phyloP scores from a whole-genome alignment of 2,113 vertebrate species.

The Toxotes chatareus region DNA sequence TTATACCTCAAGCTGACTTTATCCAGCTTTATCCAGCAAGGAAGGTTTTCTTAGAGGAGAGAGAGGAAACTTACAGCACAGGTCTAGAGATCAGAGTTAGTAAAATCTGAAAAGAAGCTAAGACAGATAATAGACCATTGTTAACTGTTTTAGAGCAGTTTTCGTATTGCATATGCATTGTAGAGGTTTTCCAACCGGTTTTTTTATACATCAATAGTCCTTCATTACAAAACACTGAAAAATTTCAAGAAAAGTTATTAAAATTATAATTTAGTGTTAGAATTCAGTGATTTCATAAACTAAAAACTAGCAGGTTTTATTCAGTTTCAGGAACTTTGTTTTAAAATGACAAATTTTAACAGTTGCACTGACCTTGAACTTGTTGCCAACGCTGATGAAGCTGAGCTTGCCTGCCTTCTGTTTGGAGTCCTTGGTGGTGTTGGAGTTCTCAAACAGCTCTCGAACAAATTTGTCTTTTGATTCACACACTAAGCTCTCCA shows the following conservation, averaged over 20 bases:
- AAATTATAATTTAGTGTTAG: neutral
- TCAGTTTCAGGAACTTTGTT: neutral
- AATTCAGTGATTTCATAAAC: neutral
- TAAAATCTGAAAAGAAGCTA: constrained; percentile 31
- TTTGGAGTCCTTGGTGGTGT: constrained; percentile 92
- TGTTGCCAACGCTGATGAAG: constrained; percentile 99
- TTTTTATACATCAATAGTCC: neutral
- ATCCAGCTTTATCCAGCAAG: constrained; percentile 80
- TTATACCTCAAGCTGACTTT: constrained; percentile 87
- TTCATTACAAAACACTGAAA: neutral
- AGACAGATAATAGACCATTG: neutral
- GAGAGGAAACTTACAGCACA: constrained; percentile 69
- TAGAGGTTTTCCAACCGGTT: neutral
- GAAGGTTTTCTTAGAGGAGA: constrained; percentile 80
- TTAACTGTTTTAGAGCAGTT: neutral
- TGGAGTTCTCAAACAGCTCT: constrained; percentile 93
- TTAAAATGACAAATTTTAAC: neutral
- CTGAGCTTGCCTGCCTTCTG: constrained; percentile 97
- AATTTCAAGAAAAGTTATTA: neutral
- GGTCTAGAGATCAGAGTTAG: constrained; percentile 42
- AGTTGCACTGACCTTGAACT: constrained; percentile 92
- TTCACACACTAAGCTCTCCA: constrained; percentile 95
- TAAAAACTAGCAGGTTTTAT: neutral
- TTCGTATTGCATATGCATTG: neutral
- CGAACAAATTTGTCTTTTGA: constrained; percentile 97